A percentile compares a stretch with the other conserved stretches of the same genome.
phyloP scores from a whole-genome alignment of 2,797 vertebrate genomes.

The Taenioides sp. region DNA sequence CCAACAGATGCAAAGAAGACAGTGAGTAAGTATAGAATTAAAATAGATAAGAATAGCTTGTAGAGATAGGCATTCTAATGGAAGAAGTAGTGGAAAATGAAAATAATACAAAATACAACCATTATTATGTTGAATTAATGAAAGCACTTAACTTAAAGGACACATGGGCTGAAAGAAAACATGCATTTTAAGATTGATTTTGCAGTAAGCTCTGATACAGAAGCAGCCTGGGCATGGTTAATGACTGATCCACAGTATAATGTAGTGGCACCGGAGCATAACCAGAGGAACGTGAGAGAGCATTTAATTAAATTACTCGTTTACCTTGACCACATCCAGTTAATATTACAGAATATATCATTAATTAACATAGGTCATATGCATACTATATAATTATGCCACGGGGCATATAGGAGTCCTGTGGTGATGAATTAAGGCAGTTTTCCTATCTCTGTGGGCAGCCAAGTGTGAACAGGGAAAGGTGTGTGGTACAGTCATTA shows the following conservation, averaged over 20 bases:
- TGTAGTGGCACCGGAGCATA: constrained; percentile 60
- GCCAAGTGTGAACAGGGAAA: constrained; percentile 53
- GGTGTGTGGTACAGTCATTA: constrained; percentile 10
- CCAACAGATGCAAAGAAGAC: too few relatives aligned
- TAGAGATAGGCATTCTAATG: not conserved
- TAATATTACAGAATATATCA: constrained; percentile 71
- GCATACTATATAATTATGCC: constrained; percentile 60
- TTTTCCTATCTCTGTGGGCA: constrained; percentile 51
- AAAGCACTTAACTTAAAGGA: not conserved
- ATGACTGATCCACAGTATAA: constrained; percentile 51
- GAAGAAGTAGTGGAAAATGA: too few relatives aligned
- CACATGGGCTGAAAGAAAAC: not conserved
- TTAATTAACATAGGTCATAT: constrained; percentile 73
- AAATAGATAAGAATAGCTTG: too few relatives aligned
- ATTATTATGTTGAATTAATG: not conserved
- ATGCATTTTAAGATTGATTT: not conserved
- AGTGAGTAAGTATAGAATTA: too few relatives aligned
- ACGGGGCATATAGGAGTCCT: constrained; percentile 50
- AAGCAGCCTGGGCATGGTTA: constrained; percentile 42
- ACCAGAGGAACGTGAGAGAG: constrained; percentile 57
- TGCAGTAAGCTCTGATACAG: constrained; percentile 17
- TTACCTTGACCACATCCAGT: constrained; percentile 67
- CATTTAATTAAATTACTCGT: constrained; percentile 73
- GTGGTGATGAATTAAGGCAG: constrained; percentile 60
- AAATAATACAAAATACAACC: not conserved